Base-by-base conservation (phyloP, 2,113 vertebrate genomes). In the Odontophorus gujanensis region DNA sequence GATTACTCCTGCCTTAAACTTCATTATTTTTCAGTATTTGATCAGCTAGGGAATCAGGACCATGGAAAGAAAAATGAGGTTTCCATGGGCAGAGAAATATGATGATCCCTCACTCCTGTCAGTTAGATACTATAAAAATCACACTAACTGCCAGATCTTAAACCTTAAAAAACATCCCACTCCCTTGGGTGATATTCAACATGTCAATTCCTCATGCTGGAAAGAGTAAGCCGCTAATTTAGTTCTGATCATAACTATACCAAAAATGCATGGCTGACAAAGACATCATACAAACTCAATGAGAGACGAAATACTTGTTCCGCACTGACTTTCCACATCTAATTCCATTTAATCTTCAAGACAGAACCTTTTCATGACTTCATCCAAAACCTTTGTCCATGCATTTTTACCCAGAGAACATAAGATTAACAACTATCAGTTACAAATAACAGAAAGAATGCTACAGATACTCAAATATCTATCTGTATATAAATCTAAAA, bases 191-290 rank as follows among this genome's bases (percentile, higher is more conserved):
- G 79, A 62, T 71, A 80, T 81, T 90, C 76, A 95, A 62, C 85
- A 80, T 90, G 90, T 87, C 87, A 94, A 18, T 55, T 89, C 50
- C 66, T 91, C 43, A 26, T 51, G 47, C 51, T 92, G 57, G 63
- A 78, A 94, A 89, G 69, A 77, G 17, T 84, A 65, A 62, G 45
- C n/a, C 91, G 78, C 85, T 96, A 82, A 96, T 96, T 91, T 83
- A 51, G 21, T 55, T 96, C 59, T 42, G 55, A 89, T 75, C 87
- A 81, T 3, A 4, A 82, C 67, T 69, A 83, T 81, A 94, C 61
- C 45, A 90, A 40, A 62, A 72, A 51, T 66, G 36, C n/a, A 38
- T 73, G 42, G 18, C 59, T 84, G 28, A 89, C 61, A 74, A 84
- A 93, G 74, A 38, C 45, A 79, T 92, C 47, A 87, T 36, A 48